Percentiles rank a stretch among this genome's conserved stretches.
phyloP scores from a whole-genome alignment of 2,888 invertebrate species.

The Dolichopus griseipennis region DNA sequence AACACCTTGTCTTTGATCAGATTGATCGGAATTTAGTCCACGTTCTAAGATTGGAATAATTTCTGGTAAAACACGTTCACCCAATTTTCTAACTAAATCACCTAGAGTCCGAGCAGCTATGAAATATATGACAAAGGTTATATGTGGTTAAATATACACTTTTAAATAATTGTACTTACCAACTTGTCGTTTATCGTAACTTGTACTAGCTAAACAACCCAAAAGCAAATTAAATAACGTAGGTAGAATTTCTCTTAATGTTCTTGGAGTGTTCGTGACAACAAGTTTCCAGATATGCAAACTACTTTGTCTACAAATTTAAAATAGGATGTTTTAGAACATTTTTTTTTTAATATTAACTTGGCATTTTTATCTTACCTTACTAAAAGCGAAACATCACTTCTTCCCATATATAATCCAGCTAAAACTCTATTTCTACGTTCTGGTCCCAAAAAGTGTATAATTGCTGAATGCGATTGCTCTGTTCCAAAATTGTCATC shows the following conservation, averaged over 20 bases:
- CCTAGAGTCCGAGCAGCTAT: slow-evolving; percentile 87
- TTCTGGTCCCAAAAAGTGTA: slow-evolving; percentile 78
- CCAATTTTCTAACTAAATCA: slow-evolving; percentile 92
- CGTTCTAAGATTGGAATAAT: slow-evolving; percentile 95
- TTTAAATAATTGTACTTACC: background rate
- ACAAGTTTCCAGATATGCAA: slow-evolving; percentile 99
- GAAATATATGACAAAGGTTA: background rate
- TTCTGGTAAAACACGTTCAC: slow-evolving; percentile 94
- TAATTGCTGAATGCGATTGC: slow-evolving; percentile 85
- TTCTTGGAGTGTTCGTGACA: slow-evolving; percentile 95
- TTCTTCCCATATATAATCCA: slow-evolving; percentile 93
- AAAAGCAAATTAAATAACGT: slow-evolving; percentile 85
- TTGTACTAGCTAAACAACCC: slow-evolving; percentile 90
- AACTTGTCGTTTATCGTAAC: slow-evolving; percentile 92
- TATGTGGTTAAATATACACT: background rate
- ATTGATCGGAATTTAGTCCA: slow-evolving; percentile 80
- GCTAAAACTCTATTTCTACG: slow-evolving; percentile 86
- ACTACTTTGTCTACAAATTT: slow-evolving; percentile 70
- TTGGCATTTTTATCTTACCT: background rate
- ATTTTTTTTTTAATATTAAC: background rate
- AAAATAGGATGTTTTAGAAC: background rate
- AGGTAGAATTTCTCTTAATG: slow-evolving; percentile 89
- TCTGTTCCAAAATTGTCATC: slow-evolving; percentile 99
- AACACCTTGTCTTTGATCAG: slow-evolving; percentile 96
- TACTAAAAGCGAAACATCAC: slow-evolving; percentile 93